phyloP scores from a whole-genome alignment of 2,113 vertebrate species.

The Turnix velox region DNA sequence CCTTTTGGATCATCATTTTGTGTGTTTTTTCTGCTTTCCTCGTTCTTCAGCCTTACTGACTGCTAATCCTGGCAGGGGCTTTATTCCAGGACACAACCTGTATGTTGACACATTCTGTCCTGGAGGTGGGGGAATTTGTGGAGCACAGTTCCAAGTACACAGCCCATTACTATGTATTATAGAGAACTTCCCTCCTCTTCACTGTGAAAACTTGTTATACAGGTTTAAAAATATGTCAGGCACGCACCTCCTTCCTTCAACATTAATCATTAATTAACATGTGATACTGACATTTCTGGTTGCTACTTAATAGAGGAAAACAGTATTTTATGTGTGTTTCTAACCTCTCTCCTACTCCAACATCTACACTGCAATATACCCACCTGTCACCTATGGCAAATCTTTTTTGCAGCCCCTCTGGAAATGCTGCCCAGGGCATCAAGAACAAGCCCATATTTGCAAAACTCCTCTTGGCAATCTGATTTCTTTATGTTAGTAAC shows the following conservation, averaged over 20 bases:
- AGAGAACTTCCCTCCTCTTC: conserved; percentile 30
- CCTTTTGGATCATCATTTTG: not conserved
- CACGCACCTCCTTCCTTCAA: conserved; percentile 38
- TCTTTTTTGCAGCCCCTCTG: not conserved
- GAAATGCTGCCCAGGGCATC: not conserved
- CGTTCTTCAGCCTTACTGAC: not conserved
- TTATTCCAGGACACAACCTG: not conserved
- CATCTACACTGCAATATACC: not conserved
- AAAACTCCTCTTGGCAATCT: not conserved
- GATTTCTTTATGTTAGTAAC: not conserved
- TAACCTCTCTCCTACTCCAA: not conserved
- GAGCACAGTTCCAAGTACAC: conserved; percentile 28
- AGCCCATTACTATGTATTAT: not conserved
- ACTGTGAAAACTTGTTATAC: conserved; percentile 29
- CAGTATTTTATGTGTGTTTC: not conserved
- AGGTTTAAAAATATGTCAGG: conserved; percentile 60
- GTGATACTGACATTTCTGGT: conserved; percentile 52
- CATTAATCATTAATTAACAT: conserved; percentile 58
- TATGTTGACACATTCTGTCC: conserved; percentile 50
- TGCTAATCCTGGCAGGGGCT: not conserved
- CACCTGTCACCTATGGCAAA: not conserved
- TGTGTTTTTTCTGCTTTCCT: not conserved
- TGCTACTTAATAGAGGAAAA: conserved; percentile 18
- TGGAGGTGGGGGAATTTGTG: conserved; percentile 40
- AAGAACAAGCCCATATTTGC: not conserved